A percentile compares a stretch with the other conserved stretches of the same genome.
These are phyloP conservation scores for Aethes cnicana DNA, from an alignment of 2,888 invertebrate genomes.

Conservation along the genomic window DNA sequence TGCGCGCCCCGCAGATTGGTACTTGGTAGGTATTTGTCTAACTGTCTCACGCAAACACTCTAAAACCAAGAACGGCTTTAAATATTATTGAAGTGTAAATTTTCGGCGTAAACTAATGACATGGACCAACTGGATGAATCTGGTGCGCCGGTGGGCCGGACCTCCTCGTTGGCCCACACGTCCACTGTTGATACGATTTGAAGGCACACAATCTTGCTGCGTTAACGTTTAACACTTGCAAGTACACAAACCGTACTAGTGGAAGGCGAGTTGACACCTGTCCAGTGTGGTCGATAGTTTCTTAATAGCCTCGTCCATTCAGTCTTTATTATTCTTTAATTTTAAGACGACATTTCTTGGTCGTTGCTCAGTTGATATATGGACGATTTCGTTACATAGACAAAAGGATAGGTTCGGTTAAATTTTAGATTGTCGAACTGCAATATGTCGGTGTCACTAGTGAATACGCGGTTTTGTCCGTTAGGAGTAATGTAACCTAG, in stretches of 20 bases:
- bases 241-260: neutral
- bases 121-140: conserved; percentile 47
- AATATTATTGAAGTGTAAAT: conserved; percentile 63
- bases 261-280: too few species aligned
- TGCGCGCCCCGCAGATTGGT: conserved; percentile 56
- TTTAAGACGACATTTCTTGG: too few species aligned
- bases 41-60: conserved; percentile 60
- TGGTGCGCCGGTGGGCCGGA: conserved; percentile 41
- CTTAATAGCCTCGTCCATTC: too few species aligned
- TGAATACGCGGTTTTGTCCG: conserved; percentile 43
- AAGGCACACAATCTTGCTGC: conserved; percentile 13
- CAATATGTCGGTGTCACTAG: conserved; percentile 43
- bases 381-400: conserved; percentile 45
- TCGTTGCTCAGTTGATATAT: conserved; percentile 40
- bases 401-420: conserved; percentile 58
- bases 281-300: too few species aligned
- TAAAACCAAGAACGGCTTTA: conserved; percentile 64
- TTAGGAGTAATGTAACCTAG: too few species aligned
- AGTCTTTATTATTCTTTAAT: too few species aligned
- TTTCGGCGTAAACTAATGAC: conserved; percentile 53
- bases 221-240: conserved; percentile 10
- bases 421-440: conserved; percentile 57
- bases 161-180: conserved; percentile 38
- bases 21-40: conserved; percentile 62
- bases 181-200: conserved; percentile 17